Base-by-base conservation (phyloP, 2,888 invertebrate genomes). In the Rhagium mordax region DNA sequence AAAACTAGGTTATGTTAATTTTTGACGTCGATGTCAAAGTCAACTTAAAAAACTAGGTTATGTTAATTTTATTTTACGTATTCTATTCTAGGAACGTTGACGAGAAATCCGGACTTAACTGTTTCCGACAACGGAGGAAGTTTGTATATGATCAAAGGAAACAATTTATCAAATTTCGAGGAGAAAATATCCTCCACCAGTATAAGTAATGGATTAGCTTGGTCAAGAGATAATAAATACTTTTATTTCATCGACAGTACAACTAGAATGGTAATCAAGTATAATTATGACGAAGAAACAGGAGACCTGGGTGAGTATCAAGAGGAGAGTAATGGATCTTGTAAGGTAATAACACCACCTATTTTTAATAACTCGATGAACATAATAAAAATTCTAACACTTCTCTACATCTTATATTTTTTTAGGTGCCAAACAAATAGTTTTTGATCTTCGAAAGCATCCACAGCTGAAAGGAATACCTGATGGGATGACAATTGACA, bases 401-500 rank as follows among this genome's bases (percentile, higher is more conserved):
- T 10, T 64, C 21, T 21, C 21, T 20, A 47, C 21, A 55, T 47
- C 20, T 55, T 24, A 8, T n/a, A 27, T 59, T 49, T 27, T 79
- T 81, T 16, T 29, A 83, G 84, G 70, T 49, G 78, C 78, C 18
- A 71, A 90, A 81, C 89, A 89, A 76, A 88, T 89, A 0, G 81
- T 91, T 3, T 93, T 93, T 79, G 91, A 92, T 81, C 89, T 93
- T 60, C 86, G 87, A 80, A 86, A 89, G 3, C 89, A 91, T 81
- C 71, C 76, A 6, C 89, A 91, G 75, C 86, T 93, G 7, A 85
- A 89, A 5, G 92, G 93, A 2, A 75, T 88, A n/a, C 93, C 93
- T 0, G 93, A 93, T 85, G 93, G 93, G 8, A 94, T 95, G 94
- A 93, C 94, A 0, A 93, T 94, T 69, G 95, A 95, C 81, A 88